Evolutionary conservation across 2,113 vertebrate genomes (phyloP).

Genomic region (Aspidoscelis tigris): DNA sequence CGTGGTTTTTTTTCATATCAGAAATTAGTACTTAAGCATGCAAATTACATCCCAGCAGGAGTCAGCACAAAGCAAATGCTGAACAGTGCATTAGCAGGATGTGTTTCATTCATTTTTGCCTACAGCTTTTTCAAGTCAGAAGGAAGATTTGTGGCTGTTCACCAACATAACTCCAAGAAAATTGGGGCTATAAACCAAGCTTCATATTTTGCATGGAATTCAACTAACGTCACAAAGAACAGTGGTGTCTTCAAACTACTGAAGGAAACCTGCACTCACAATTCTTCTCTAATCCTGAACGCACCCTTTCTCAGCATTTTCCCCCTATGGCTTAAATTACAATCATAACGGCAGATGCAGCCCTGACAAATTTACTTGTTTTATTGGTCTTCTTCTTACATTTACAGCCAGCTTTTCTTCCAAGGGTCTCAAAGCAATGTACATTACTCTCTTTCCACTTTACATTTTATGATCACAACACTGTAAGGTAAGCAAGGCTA

Average conservation of each 20-base stretch:
- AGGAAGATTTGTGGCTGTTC: not conserved
- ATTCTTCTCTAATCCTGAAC: too few relatives aligned
- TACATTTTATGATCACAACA: too few relatives aligned
- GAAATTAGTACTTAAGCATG: conserved; percentile 12
- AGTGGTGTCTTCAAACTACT: not conserved
- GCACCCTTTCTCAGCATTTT: too few relatives aligned
- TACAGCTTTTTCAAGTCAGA: not conserved
- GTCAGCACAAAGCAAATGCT: conserved; percentile 7
- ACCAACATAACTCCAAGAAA: not conserved
- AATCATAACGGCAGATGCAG: too few relatives aligned
- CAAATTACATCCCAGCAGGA: conserved; percentile 21
- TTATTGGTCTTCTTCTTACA: too few relatives aligned
- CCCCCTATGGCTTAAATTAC: too few relatives aligned
- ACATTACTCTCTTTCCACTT: too few relatives aligned
- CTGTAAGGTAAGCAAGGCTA: too few relatives aligned
- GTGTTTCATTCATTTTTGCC: conserved; percentile 1
- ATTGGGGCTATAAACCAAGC: not conserved
- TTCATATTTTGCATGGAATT: not conserved
- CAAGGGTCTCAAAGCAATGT: too few relatives aligned
- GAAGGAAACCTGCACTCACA: not conserved
- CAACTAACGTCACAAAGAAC: not conserved
- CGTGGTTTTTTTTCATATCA: not conserved
- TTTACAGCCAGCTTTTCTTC: too few relatives aligned
- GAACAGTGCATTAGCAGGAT: conserved; percentile 4
- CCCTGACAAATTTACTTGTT: too few relatives aligned